Evolutionary conservation across 2,888 invertebrate genomes (phyloP).

Genomic region (Hirtodrosophila cameraria): DNA sequence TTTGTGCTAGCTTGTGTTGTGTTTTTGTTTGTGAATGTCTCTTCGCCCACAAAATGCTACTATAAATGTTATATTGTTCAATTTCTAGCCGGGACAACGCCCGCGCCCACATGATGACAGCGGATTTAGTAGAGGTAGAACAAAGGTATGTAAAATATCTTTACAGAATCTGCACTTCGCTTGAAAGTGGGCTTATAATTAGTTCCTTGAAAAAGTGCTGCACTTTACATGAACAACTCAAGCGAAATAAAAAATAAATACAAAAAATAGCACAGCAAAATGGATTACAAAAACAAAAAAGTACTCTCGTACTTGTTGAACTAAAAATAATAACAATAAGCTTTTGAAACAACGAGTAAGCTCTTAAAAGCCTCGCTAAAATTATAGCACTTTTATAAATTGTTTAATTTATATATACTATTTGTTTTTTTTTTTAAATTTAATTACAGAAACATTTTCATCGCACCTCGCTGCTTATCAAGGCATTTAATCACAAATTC

Average conservation of each 20-base stretch:
- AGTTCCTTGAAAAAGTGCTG: no score
- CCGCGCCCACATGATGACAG: conserved; percentile 83
- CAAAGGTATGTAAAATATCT: conserved; percentile 80
- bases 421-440: no score
- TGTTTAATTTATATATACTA: background rate
- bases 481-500: conserved; percentile 98
- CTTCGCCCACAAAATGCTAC: background rate
- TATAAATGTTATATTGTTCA: conserved; percentile 5
- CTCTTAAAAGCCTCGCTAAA: no score
- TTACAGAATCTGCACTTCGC: no score
- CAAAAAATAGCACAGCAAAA: no score
- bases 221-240: no score
- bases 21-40: background rate
- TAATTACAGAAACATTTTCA: conserved; percentile 98
- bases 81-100: conserved; percentile 82
- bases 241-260: no score
- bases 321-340: no score
- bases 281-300: no score
- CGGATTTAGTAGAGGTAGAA: conserved; percentile 82
- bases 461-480: conserved; percentile 97
- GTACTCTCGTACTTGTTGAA: no score
- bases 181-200: no score
- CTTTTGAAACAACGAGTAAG: no score
- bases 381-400: background rate
- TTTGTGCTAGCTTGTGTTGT: conserved; percentile 22